Evolutionary conservation across 2,113 vertebrate species (phyloP), one percentile per base, ranked within the genome.

Genomic region (Pygoscelis antarcticus): DNA sequence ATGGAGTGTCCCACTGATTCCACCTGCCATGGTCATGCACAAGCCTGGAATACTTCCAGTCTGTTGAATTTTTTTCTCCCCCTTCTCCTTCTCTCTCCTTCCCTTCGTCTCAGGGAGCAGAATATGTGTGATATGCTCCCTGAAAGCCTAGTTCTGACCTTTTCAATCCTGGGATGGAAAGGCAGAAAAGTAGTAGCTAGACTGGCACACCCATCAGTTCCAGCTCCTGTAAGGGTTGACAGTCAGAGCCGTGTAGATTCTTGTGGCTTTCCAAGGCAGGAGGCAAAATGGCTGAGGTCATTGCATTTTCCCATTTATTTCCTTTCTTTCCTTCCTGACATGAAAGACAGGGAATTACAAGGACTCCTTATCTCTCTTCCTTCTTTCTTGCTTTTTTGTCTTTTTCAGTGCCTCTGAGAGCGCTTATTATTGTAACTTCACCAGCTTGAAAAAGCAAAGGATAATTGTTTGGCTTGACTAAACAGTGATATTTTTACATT

Each of bases 381-480:
- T 93, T 71, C 26, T 21, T 74, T 47, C 16, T 86, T 66, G 3
- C 9, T 34, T 78, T 68, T 55, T 54, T 61, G 0, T 22, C 4
- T 61, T 86, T 89, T 58, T 38, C 26, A n/a, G n/a, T 54, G 14
- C 9, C 4, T 57, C 49, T 78, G 30, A 58, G 54, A 38, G 34
- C 89, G 77, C 55, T 92, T 87, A n/a, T 83, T 89, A 80, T 26
- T 83, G 23, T 66, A 83, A 83, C 36, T 89, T 92, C 55, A 83
- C 4, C 25, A 51, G 30, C 21, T 52, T 93, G 55, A 68, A 93
- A 93, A 94, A 94, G 10, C 25, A 64, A 52, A 87, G 29, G 51
- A 82, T 84, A 96, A 89, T 82, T 91, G 57, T 89, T 95, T 87
- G 91, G 47, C 64, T 93, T 87, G 83, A 92, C 51, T 87, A 83